A percentile compares a stretch with the other conserved stretches of the same genome.
These are phyloP conservation scores for Epinephelus coioides DNA, from an alignment of 2,797 vertebrate genomes.

Conservation along the genomic window DNA sequence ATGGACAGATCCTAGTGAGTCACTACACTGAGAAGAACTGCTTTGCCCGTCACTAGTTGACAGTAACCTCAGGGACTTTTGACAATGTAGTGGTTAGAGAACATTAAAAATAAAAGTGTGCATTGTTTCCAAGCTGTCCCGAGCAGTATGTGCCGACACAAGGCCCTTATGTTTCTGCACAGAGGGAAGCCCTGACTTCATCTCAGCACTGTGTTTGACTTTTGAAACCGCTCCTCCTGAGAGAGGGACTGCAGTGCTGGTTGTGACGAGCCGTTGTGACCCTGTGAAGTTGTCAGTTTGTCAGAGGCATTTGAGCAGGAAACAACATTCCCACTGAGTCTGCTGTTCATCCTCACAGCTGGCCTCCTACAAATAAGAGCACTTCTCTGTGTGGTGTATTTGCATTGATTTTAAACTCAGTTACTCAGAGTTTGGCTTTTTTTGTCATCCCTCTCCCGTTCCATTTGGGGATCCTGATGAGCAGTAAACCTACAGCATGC, in stretches of 20 bases:
- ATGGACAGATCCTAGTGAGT: too few relatives aligned
- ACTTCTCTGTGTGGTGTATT: constrained; percentile 39
- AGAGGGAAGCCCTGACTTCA: constrained; percentile 1
- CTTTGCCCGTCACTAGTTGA: too few relatives aligned
- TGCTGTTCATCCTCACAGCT: constrained; percentile 33
- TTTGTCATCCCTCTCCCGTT: constrained; percentile 60
- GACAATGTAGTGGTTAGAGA: constrained; percentile 50
- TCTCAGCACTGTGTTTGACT: constrained; percentile 1
- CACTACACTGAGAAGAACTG: too few relatives aligned
- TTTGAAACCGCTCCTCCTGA: constrained; percentile 27
- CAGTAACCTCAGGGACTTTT: constrained; percentile 10
- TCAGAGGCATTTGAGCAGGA: constrained; percentile 4
- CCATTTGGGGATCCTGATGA: constrained; percentile 85
- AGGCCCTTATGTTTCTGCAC: not conserved
- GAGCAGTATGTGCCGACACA: constrained; percentile 18
- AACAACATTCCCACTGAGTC: constrained; percentile 9
- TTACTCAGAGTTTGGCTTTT: constrained; percentile 48
- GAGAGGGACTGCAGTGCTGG: constrained; percentile 41
- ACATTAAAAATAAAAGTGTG: constrained; percentile 16
- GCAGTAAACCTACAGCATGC: constrained; percentile 89
- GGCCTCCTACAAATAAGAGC: constrained; percentile 41
- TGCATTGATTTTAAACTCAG: not conserved
- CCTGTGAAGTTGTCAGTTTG: constrained; percentile 18
- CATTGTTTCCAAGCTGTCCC: constrained; percentile 11
- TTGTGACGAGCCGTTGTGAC: constrained; percentile 22